Evolutionary conservation across 2,797 vertebrate genomes (phyloP).

Genomic region (Hybognathus amarus): DNA sequence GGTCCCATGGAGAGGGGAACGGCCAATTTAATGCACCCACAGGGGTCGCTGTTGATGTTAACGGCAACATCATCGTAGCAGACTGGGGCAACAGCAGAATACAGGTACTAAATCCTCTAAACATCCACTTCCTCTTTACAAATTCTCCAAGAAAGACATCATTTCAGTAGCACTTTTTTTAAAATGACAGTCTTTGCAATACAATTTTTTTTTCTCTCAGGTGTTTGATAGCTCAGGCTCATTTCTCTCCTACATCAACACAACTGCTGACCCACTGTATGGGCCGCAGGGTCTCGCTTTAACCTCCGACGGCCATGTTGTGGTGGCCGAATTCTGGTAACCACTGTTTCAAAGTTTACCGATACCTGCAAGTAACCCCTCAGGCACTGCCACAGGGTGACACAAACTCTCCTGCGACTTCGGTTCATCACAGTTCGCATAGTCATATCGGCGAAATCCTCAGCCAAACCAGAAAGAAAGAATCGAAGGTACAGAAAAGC

Average conservation of each 20-base stretch:
- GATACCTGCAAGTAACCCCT: slow-evolving; percentile 90
- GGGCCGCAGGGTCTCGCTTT: slow-evolving; percentile 95
- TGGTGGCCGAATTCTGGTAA: slow-evolving; percentile 96
- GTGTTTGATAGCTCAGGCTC: slow-evolving; percentile 96
- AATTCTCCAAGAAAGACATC: background rate
- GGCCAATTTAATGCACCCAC: slow-evolving; percentile 98
- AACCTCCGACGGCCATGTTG: slow-evolving; percentile 94
- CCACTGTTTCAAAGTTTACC: slow-evolving; percentile 98
- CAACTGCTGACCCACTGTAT: slow-evolving; percentile 91
- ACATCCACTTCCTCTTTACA: background rate
- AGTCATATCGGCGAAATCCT: slow-evolving; percentile 36
- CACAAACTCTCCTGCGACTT: slow-evolving; percentile 32
- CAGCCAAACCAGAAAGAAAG: slow-evolving; percentile 36
- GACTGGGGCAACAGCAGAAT: slow-evolving; percentile 98
- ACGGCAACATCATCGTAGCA: slow-evolving; percentile 96
- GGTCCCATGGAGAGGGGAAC: slow-evolving; percentile 96
- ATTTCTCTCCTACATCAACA: slow-evolving; percentile 98
- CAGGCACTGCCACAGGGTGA: slow-evolving; percentile 31
- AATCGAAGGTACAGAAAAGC: slow-evolving; percentile 42
- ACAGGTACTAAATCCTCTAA: slow-evolving; percentile 77
- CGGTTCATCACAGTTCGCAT: slow-evolving; percentile 38
- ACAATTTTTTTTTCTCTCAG: slow-evolving; percentile 67
- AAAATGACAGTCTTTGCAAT: background rate
- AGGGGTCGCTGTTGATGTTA: slow-evolving; percentile 90
- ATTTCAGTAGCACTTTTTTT: background rate